Percentiles rank a stretch among this genome's conserved stretches.
These are phyloP conservation scores for Nerophis lumbriciformis DNA, from an alignment of 2,113 vertebrate genomes.

Conservation along the genomic window DNA sequence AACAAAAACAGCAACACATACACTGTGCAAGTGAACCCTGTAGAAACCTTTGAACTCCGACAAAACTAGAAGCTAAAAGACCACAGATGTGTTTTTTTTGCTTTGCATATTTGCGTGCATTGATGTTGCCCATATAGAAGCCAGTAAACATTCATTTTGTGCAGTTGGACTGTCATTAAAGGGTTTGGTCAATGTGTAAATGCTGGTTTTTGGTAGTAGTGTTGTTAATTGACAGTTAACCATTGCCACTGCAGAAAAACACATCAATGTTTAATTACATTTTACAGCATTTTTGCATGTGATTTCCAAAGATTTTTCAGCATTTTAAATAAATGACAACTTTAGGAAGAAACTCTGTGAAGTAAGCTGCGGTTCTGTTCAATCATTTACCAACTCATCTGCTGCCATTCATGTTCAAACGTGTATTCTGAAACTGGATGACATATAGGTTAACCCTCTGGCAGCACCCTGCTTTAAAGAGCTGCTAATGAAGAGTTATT, in stretches of 20 bases:
- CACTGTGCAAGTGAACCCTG: slow-evolving; percentile 29
- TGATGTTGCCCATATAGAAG: slow-evolving; percentile 40
- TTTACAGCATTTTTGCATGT: slow-evolving; percentile 2
- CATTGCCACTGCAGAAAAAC: slow-evolving; percentile 12
- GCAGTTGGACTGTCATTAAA: slow-evolving; percentile 40
- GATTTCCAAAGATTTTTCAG: slow-evolving; percentile 16
- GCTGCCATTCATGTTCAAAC: slow-evolving; percentile 25
- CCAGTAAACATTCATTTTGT: slow-evolving; percentile 11
- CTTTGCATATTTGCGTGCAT: slow-evolving; percentile 32
- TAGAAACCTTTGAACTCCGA: slow-evolving; percentile 14
- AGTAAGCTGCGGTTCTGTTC: slow-evolving; percentile 10
- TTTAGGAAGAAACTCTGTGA: slow-evolving; percentile 4
- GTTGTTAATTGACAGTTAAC: slow-evolving; percentile 14
- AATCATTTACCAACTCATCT: slow-evolving; percentile 15
- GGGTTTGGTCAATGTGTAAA: slow-evolving; percentile 23
- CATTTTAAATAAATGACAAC: slow-evolving; percentile 14
- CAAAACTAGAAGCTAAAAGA: slow-evolving; percentile 48
- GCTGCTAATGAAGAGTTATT: slow-evolving; percentile 28
- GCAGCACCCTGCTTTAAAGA: slow-evolving; percentile 7
- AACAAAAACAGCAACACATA: slow-evolving; percentile 34
- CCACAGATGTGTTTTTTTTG: slow-evolving; percentile 29
- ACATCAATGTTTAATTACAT: slow-evolving; percentile 27
- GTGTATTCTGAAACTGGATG: slow-evolving; percentile 13
- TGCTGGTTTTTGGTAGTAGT: slow-evolving; percentile 17
- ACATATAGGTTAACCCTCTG: slow-evolving; percentile 15